These are phyloP conservation scores for Kryphioiulus occultus DNA, from an alignment of 2,888 invertebrate species.

Conservation along the genomic window DNA sequence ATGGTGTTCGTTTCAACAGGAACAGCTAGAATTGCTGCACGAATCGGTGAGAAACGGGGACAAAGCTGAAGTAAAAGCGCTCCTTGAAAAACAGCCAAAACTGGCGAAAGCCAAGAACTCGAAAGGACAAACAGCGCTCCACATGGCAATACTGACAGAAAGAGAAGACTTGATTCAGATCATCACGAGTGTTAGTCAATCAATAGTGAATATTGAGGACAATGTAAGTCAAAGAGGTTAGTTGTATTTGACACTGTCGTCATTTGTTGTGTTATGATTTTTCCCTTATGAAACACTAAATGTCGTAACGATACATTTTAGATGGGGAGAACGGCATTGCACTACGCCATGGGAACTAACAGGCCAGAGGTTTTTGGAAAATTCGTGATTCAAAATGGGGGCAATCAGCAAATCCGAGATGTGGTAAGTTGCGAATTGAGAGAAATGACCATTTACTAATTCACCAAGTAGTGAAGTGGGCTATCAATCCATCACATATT, in stretches of 20 bases:
- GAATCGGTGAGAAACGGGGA: slow-evolving; percentile 74
- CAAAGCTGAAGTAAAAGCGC: slow-evolving; percentile 65
- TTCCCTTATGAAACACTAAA: not conserved
- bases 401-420: slow-evolving; percentile 83
- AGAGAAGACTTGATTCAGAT: slow-evolving; percentile 81
- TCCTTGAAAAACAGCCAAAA: slow-evolving; percentile 63
- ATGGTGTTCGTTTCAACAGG: slow-evolving; percentile 69
- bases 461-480: too few relatives aligned
- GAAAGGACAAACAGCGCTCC: slow-evolving; percentile 77
- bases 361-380: slow-evolving; percentile 82
- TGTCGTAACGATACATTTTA: slow-evolving; percentile 62
- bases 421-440: slow-evolving; percentile 65
- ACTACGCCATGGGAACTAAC: slow-evolving; percentile 90
- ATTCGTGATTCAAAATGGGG: slow-evolving; percentile 81
- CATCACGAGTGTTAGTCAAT: slow-evolving; percentile 75
- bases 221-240: slow-evolving; percentile 71
- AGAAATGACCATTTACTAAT: too few relatives aligned
- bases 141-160: slow-evolving; percentile 85
- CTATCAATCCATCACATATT: too few relatives aligned
- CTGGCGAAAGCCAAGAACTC: slow-evolving; percentile 72
- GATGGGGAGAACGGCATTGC: slow-evolving; percentile 86
- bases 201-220: slow-evolving; percentile 79
- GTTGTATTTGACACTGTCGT: not conserved
- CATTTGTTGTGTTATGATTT: not conserved
- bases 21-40: slow-evolving; percentile 79